These are phyloP conservation scores for Erpobdella octoculata DNA, from an alignment of 2,888 invertebrate species.

Conservation along the genomic window DNA sequence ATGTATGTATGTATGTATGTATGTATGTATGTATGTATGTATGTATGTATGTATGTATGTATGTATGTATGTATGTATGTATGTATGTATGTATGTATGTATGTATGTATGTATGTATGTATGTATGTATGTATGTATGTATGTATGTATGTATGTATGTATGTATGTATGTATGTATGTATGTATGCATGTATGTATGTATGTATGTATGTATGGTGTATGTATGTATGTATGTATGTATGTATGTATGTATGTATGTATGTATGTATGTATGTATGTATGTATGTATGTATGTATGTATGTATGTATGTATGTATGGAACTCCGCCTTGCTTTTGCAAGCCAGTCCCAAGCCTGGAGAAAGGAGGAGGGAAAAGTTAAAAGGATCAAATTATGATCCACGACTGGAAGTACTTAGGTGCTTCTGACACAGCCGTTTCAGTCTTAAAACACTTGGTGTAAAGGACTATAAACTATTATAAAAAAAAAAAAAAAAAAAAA, in stretches of 20 bases:
- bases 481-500: too few relatives aligned
- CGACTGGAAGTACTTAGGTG: too few relatives aligned
- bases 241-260: neutral
- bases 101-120: neutral
- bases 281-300: neutral
- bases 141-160: neutral
- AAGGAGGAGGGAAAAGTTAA: too few relatives aligned
- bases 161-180: neutral
- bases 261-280: neutral
- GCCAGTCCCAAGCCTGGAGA: too few relatives aligned
- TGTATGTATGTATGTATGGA: conserved; percentile 7
- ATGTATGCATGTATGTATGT: neutral
- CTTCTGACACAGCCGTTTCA: too few relatives aligned
- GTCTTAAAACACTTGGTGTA: too few relatives aligned
- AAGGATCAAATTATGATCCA: too few relatives aligned
- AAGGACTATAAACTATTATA: too few relatives aligned
- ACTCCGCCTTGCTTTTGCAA: too few relatives aligned
- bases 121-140: neutral
- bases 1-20: neutral
- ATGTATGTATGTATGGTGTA: neutral
- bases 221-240: neutral
- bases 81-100: neutral
- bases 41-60: too few relatives aligned
- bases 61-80: too few relatives aligned
- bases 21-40: neutral